Evolutionary conservation across 2,797 vertebrate genomes (phyloP).

Genomic region (Mallotus villosus): DNA sequence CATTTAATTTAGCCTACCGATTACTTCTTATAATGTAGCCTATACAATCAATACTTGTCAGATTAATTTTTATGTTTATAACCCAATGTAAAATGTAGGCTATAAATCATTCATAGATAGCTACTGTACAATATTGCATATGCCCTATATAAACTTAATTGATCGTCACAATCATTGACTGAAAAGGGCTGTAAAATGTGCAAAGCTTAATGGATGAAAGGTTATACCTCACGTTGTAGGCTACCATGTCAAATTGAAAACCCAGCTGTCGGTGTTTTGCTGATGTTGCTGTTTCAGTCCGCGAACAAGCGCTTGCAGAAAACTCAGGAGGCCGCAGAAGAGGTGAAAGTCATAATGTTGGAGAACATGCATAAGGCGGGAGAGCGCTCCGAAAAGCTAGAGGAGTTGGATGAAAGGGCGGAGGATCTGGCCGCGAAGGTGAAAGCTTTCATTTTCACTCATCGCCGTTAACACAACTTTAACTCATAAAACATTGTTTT

Average conservation of each 20-base stretch:
- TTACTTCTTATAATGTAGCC: too few species aligned
- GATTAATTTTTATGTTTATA: too few species aligned
- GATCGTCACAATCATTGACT: too few species aligned
- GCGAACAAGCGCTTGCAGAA: neutral
- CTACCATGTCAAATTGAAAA: too few species aligned
- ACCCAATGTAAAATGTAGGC: too few species aligned
- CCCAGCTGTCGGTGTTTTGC: neutral
- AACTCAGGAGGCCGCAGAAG: slow-evolving; percentile 6
- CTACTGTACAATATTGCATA: too few species aligned
- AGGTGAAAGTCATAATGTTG: slow-evolving; percentile 10
- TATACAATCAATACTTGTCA: too few species aligned
- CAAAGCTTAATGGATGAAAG: too few species aligned
- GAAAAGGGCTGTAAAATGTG: too few species aligned
- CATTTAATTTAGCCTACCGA: too few species aligned
- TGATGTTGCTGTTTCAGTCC: neutral
- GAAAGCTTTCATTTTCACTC: neutral
- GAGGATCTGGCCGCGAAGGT: neutral
- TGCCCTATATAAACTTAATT: too few species aligned
- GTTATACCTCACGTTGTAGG: too few species aligned
- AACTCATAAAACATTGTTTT: neutral
- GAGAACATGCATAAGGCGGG: slow-evolving; percentile 9
- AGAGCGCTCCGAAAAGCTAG: neutral
- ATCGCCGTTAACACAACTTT: neutral
- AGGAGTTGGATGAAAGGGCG: slow-evolving; percentile 5
- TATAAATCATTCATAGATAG: neutral